Percentiles rank a stretch among this genome's conserved stretches.
These are phyloP conservation scores for Callyntrura sp. DNA, from an alignment of 2,888 invertebrate genomes.

Conservation along the genomic window DNA sequence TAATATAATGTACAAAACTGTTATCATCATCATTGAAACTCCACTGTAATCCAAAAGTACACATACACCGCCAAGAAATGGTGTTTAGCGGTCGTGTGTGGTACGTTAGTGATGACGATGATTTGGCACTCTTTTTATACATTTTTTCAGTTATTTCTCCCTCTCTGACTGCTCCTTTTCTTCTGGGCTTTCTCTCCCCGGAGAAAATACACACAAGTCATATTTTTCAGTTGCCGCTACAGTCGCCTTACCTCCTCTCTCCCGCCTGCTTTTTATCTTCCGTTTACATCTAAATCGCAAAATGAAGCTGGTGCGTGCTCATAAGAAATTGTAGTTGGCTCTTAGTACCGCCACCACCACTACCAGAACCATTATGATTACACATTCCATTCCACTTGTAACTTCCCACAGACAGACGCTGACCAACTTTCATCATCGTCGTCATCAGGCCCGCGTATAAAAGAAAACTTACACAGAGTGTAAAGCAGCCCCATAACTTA, in stretches of 20 bases:
- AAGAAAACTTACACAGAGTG: slow-evolving; percentile 7
- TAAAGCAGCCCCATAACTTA: neutral
- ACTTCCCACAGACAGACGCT: slow-evolving; percentile 16
- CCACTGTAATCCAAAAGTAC: neutral
- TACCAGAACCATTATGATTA: slow-evolving; percentile 46
- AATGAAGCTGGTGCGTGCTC: slow-evolving; percentile 63
- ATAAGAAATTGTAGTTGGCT: slow-evolving; percentile 42
- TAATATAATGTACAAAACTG: neutral
- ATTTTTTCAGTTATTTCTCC: slow-evolving; percentile 16
- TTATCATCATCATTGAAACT: slow-evolving; percentile 16
- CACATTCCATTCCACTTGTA: slow-evolving; percentile 56
- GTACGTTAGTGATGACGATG: slow-evolving; percentile 50
- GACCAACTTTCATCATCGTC: slow-evolving; percentile 51
- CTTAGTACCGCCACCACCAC: neutral
- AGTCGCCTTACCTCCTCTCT: neutral
- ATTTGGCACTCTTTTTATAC: slow-evolving; percentile 54
- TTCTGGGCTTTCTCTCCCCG: neutral
- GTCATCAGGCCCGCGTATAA: neutral
- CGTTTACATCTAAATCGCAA: slow-evolving; percentile 69
- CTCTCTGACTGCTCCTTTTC: neutral
- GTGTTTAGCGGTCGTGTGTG: neutral
- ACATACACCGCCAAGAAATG: neutral
- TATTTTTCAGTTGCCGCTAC: slow-evolving; percentile 54
- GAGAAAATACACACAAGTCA: slow-evolving; percentile 50
- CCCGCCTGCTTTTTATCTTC: slow-evolving; percentile 59